Evolutionary conservation across 2,888 invertebrate species (phyloP), one percentile per base, ranked within the genome.

Genomic region (Drosophila incognita): DNA sequence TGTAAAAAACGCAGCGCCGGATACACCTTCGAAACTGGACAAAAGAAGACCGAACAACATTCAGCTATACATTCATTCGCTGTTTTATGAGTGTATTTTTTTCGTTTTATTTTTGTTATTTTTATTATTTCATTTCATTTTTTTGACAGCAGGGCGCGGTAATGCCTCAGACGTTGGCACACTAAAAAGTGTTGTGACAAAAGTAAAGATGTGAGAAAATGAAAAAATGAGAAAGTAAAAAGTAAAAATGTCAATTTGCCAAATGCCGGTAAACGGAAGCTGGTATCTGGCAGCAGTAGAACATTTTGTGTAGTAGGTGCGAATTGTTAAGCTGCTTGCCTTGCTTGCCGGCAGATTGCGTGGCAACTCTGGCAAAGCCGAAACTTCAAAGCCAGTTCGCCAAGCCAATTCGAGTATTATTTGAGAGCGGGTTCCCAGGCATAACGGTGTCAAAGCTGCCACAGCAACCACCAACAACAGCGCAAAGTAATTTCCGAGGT

Each of bases 211-310:
- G 51, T 65, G 51, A 74, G 59, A 53, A 65, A 36, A 49, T 40
- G 15, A 29, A 51, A 48, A 59, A 59, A 57, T 10, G 42, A 42
- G 46, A 53, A 38, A 68, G 56, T 49, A 66, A 35, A 67, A 61
- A 53, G 69, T 82, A 87, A 84, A 89, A 86, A 87, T 87, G 84
- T 87, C 89, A 89, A 86, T 86, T 89, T 86, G 89, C 87, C 89
- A 87, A 89, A 81, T 79, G 76, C 73, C 81, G 82, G 69, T 61
- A 54, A 77, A 69, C 79, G 87, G 84, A 79, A 81, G 72, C 51
- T 68, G 57, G 84, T 76, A 78, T 71, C 59, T 69, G 61, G 49
- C 48, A 62, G 60, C 48, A 63, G 18, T 18, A 18, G 40, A n/a
- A 54, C 62, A 58, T 58, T 64, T 76, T 74, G 58, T 69, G 58